Conservation (phyloP, 2,797 vertebrate species). For the Falco rusticolus region DNA sequence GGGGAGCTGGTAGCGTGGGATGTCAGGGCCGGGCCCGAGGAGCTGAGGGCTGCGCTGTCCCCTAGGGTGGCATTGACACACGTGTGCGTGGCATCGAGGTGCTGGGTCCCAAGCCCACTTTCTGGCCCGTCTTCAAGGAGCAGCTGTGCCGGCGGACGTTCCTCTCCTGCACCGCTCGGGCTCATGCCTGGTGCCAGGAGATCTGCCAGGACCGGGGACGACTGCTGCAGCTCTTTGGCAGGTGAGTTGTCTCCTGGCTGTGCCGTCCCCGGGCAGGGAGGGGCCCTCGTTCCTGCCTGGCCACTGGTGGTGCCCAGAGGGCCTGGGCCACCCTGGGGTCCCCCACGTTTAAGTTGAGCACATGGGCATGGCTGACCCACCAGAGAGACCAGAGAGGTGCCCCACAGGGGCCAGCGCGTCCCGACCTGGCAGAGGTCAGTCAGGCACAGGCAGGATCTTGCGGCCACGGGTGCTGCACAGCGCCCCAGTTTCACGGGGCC, state of each 20-base stretch:
- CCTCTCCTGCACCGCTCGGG: constrained; percentile 91
- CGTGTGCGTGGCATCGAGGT: constrained; percentile 92
- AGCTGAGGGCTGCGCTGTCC: background rate
- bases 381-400: background rate
- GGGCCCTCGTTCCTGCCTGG: constrained; percentile 33
- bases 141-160: constrained; percentile 91
- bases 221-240: constrained; percentile 91
- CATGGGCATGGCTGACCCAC: accelerated
- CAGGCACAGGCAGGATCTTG: accelerated
- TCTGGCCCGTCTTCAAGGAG: constrained; percentile 96
- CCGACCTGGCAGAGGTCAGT: background rate
- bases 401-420: accelerated
- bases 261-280: background rate
- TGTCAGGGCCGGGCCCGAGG: accelerated
- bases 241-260: constrained; percentile 69
- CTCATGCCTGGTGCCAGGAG: constrained; percentile 92
- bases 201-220: constrained; percentile 82
- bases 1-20: accelerated
- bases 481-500: accelerated
- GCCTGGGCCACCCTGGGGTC: background rate
- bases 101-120: constrained; percentile 90
- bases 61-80: constrained; percentile 91
- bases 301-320: background rate
- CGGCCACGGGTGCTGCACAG: accelerated
- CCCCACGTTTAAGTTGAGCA: background rate